phyloP scores from a whole-genome alignment of 2,888 invertebrate species.

The Listrodromus nycthemerus region DNA sequence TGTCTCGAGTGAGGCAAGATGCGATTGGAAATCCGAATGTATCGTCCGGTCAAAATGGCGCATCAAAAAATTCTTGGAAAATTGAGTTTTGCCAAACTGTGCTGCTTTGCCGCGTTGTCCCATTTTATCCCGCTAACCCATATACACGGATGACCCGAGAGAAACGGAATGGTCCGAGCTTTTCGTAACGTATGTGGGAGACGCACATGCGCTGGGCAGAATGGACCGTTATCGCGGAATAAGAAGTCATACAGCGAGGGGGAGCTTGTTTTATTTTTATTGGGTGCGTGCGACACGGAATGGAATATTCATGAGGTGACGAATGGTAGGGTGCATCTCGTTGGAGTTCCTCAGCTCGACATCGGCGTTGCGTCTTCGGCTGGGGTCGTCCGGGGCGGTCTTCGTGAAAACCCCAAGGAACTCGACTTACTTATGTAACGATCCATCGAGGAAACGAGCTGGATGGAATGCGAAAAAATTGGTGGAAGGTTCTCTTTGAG shows the following conservation, averaged over 20 bases:
- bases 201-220: conserved; percentile 34
- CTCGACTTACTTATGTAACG: conserved; percentile 54
- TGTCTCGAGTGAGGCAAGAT: no score
- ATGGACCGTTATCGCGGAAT: conserved; percentile 64
- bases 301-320: conserved; percentile 80
- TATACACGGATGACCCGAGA: conserved; percentile 27
- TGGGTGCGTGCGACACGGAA: conserved; percentile 76
- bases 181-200: conserved; percentile 45
- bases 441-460: conserved; percentile 27
- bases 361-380: background rate
- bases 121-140: conserved; percentile 3
- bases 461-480: conserved; percentile 17
- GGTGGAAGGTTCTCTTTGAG: conserved; percentile 74
- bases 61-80: no score
- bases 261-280: conserved; percentile 77
- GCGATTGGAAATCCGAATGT: no score
- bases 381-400: background rate
- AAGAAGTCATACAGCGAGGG: conserved; percentile 68
- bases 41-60: no score
- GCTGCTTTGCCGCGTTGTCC: no score
- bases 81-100: no score
- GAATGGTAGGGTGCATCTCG: conserved; percentile 60
- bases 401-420: conserved; percentile 14
- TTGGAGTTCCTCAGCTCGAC: background rate
- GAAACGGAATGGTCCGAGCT: conserved; percentile 41